Evolutionary conservation across 2,888 invertebrate genomes (phyloP).

Genomic region (Junonia oenone): DNA sequence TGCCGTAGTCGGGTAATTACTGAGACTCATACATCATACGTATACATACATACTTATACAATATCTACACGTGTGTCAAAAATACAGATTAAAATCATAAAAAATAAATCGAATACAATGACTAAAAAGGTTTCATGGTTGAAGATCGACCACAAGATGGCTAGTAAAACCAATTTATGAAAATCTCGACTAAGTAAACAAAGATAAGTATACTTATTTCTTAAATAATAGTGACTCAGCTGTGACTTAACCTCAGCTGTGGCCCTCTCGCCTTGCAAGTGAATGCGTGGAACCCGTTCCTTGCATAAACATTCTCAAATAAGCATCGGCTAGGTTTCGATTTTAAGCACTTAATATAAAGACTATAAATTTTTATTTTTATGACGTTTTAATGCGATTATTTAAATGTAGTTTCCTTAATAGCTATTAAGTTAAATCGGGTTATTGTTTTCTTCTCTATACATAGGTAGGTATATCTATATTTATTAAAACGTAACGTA

Average conservation of each 20-base stretch:
- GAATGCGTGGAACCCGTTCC: conserved; percentile 23
- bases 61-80: no score
- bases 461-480: not conserved
- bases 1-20: no score
- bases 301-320: conserved; percentile 25
- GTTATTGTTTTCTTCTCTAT: not conserved
- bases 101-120: no score
- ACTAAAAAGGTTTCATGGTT: no score
- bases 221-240: not conserved
- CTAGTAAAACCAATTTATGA: no score
- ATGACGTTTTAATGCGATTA: not conserved
- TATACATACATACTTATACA: no score
- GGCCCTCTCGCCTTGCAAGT: conserved; percentile 4
- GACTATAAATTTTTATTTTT: not conserved
- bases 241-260: not conserved
- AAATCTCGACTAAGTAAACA: no score
- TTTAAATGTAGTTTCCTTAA: not conserved
- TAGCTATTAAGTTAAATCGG: not conserved
- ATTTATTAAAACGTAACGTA: no score
- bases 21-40: no score
- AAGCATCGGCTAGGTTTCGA: conserved; percentile 14
- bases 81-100: no score
- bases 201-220: no score
- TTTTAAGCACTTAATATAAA: conserved; percentile 1
- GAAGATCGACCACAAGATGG: no score